Conservation (phyloP, 1,140 invertebrate genomes). For the Aphelenchoides besseyi region DNA sequence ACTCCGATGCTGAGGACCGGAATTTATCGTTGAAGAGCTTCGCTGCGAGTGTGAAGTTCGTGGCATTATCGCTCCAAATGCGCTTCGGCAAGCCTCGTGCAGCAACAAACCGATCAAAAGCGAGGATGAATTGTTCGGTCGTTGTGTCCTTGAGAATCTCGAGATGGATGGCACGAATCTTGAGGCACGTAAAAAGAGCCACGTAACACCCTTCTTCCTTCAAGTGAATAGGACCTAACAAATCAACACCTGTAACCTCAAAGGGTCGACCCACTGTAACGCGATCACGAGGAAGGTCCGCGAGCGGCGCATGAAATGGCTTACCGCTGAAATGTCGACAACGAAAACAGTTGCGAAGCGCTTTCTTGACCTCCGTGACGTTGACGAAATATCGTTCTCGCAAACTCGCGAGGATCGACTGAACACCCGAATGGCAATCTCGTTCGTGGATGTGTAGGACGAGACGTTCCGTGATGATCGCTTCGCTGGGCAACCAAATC, state of each 20-base stretch:
- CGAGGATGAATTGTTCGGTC: not conserved
- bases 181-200: conserved; percentile 15
- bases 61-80: conserved; percentile 3
- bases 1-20: not conserved
- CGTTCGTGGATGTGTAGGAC: conserved; percentile 11
- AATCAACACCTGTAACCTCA: conserved; percentile 7
- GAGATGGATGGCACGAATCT: conserved; percentile 4
- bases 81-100: not conserved
- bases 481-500: conserved; percentile 25
- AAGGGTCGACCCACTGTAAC: not conserved
- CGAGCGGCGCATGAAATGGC: not conserved
- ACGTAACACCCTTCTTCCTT: not conserved
- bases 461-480: not conserved
- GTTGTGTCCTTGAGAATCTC: not conserved
- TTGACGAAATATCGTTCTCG: not conserved
- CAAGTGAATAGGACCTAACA: not conserved
- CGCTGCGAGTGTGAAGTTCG: not conserved
- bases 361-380: not conserved
- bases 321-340: not conserved
- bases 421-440: conserved; percentile 16
- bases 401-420: not conserved
- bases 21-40: not conserved
- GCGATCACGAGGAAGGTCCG: not conserved
- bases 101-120: conserved; percentile 8
- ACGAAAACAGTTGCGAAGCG: not conserved